Conservation (phyloP, 2,797 vertebrate species). For the Acipenser ruthenus region DNA sequence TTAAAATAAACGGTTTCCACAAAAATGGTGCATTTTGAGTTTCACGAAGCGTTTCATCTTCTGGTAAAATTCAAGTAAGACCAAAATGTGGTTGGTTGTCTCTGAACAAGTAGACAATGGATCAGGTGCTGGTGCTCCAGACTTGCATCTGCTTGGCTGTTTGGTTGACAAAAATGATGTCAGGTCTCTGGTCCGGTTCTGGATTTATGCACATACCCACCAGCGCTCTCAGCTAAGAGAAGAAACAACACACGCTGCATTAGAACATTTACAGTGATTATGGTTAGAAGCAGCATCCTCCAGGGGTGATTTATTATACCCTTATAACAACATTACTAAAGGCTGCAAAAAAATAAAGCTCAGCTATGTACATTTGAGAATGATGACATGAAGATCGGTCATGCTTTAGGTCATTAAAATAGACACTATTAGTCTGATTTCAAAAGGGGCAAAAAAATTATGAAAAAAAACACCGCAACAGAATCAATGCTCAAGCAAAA, state of each 20-base stretch:
- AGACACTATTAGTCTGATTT: background rate
- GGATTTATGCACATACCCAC: slow-evolving; percentile 89
- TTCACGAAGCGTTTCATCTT: slow-evolving; percentile 25
- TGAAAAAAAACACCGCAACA: too few species aligned
- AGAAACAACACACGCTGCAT: background rate
- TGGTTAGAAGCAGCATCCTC: too few species aligned
- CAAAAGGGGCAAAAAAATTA: too few species aligned
- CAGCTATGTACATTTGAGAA: too few species aligned
- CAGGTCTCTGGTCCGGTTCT: slow-evolving; percentile 75
- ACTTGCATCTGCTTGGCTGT: slow-evolving; percentile 81
- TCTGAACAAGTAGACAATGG: fast-evolving
- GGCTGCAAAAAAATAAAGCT: too few species aligned
- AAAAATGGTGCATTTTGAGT: background rate
- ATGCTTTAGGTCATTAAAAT: background rate
- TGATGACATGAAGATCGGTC: background rate
- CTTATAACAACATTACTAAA: too few species aligned
- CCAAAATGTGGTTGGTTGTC: slow-evolving; percentile 36
- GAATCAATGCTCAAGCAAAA: too few species aligned
- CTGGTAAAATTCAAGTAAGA: slow-evolving; percentile 55
- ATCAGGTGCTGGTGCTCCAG: slow-evolving; percentile 81
- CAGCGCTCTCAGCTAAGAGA: slow-evolving; percentile 73
- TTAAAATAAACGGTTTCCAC: background rate
- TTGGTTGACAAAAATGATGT: slow-evolving; percentile 83
- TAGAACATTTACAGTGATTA: too few species aligned
- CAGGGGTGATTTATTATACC: too few species aligned